Conservation (phyloP, 2,113 vertebrate genomes). For the Recurvirostra avosetta region DNA sequence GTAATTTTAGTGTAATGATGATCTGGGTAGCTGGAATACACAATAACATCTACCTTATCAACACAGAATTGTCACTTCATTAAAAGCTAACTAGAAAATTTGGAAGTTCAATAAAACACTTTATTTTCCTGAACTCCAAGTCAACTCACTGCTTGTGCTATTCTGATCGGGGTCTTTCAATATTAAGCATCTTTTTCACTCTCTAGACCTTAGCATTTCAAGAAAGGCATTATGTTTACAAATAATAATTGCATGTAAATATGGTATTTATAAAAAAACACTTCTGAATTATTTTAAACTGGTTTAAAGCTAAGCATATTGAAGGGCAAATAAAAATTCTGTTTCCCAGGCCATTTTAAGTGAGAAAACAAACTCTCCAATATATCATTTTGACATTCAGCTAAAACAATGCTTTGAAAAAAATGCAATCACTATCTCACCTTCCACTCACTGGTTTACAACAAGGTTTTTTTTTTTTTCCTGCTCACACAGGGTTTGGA, state of each 20-base stretch:
- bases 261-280: constrained; percentile 6
- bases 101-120: not conserved
- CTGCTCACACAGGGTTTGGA: not conserved
- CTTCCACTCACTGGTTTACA: constrained; percentile 30
- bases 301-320: constrained; percentile 68
- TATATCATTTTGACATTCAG: not conserved
- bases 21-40: not conserved
- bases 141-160: not conserved
- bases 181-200: not conserved
- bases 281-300: constrained; percentile 30
- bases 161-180: not conserved
- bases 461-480: not conserved
- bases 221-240: constrained; percentile 60
- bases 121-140: not conserved
- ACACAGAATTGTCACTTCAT: not conserved
- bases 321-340: constrained; percentile 59
- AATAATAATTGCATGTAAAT: constrained; percentile 67
- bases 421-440: constrained; percentile 12
- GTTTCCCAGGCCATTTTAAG: constrained; percentile 64
- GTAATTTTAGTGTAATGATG: not conserved
- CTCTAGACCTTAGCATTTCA: constrained; percentile 70
- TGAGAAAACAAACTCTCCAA: constrained; percentile 17
- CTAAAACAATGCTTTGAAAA: constrained; percentile 12
- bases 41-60: not conserved
- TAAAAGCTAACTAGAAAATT: not conserved